A percentile compares a stretch with the other conserved stretches of the same genome.
Conservation (phyloP, 2,888 invertebrate species). For the Hypomecis atomaria region DNA sequence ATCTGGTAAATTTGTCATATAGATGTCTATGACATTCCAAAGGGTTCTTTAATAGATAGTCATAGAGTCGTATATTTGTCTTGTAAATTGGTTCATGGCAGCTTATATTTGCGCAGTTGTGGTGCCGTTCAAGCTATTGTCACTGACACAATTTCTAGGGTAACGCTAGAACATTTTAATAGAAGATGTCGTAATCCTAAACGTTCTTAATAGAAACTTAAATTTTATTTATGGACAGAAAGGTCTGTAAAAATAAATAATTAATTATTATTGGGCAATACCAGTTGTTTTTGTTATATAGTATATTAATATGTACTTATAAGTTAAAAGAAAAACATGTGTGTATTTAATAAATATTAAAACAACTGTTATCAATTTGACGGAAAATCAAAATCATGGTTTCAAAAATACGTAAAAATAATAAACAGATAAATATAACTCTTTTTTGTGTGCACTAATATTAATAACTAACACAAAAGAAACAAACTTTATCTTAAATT, state of each 20-base stretch:
- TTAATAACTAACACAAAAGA: no score
- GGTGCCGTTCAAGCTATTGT: conserved; percentile 59
- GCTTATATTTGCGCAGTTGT: conserved; percentile 69
- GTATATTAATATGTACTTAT: no score
- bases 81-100: conserved; percentile 75
- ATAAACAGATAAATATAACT: background rate
- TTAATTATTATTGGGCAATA: background rate
- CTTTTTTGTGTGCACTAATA: no score
- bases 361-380: no score
- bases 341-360: no score
- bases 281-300: background rate
- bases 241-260: no score
- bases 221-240: background rate
- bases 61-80: conserved; percentile 52
- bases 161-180: conserved; percentile 61
- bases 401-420: background rate
- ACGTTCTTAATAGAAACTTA: conserved; percentile 8
- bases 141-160: conserved; percentile 70
- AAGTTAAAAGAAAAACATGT: no score
- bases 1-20: conserved; percentile 26
- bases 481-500: no score
- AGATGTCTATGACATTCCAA: conserved; percentile 42
- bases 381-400: no score
- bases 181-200: conserved; percentile 45
- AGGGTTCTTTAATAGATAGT: conserved; percentile 59